A percentile compares a stretch with the other conserved stretches of the same genome.
Conservation (phyloP, 2,113 vertebrate genomes). For the Procapra przewalskii region DNA sequence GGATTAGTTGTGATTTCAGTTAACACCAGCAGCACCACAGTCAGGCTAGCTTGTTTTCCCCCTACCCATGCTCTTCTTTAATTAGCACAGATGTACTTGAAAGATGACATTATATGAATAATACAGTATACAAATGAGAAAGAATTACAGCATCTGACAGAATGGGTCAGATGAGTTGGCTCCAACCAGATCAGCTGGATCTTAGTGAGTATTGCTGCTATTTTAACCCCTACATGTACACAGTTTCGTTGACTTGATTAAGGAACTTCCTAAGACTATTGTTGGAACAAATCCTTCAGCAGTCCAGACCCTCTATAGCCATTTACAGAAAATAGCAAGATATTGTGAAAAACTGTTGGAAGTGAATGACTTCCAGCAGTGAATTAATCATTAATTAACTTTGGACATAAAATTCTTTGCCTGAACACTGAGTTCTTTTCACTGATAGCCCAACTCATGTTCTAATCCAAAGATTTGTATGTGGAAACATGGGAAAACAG, state of each 20-base stretch:
- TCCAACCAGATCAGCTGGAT: neutral
- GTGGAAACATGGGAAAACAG: neutral
- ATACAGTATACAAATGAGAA: neutral
- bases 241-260: neutral
- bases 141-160: neutral
- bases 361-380: slow-evolving; percentile 58
- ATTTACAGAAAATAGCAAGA: slow-evolving; percentile 16
- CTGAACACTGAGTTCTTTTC: neutral
- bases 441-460: neutral
- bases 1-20: neutral
- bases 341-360: slow-evolving; percentile 55
- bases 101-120: neutral
- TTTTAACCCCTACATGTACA: neutral
- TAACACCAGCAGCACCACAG: neutral
- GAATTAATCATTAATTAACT: slow-evolving; percentile 36
- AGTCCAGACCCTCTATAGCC: neutral
- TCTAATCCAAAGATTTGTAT: neutral
- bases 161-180: neutral
- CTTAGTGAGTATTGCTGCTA: neutral
- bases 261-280: neutral
- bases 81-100: neutral
- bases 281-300: neutral
- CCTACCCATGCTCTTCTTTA: neutral
- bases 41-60: neutral
- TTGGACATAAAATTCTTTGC: neutral